Base-by-base conservation (phyloP, 2,113 vertebrate species). In the Dromas ardeola region DNA sequence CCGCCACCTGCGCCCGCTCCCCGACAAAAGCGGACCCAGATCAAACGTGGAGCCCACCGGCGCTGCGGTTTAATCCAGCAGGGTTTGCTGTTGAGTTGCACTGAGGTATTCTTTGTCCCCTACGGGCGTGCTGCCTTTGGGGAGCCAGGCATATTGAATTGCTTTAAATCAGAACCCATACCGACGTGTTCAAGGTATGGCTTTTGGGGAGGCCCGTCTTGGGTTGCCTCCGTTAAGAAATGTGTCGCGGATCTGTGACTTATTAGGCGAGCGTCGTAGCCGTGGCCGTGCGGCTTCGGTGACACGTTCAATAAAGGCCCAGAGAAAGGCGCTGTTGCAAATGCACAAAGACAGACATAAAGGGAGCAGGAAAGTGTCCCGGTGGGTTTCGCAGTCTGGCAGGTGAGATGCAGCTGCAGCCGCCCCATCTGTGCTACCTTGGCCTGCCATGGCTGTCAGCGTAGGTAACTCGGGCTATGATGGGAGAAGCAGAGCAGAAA, bases 401-500 rank as follows among this genome's bases (percentile, higher is more conserved):
- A 95, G 97, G 97, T 97, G 97, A 96, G 95, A 97, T 94, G 97
- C 98, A 98, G 98, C 98, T 98, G 98, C 88, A 95, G 77, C 96
- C 90, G 3, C 96, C 97, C 98, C 98, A 98, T 98, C 98, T 98
- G 98, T 98, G 98, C 97, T 82, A 96, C 95, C 89, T 96, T 96
- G 97, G 98, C 97, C 97, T 84, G 90, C 96, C 87, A 90, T 59
- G 92, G 95, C 92, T 97, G 96, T 97, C 88, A 77, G 97, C 52
- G 10, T 79, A 96, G 96, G 95, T 96, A 97, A 93, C 94, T 69
- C 29, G 22, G 91, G 91, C 96, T 92, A 80, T 95, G 94, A 97
- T 93, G 96, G 96, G 94, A 96, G 95, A 97, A 96, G 95, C 96
- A 95, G 94, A 97, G 95, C 94, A 97, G 96, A 97, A 97, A 97